A percentile compares a stretch with the other conserved stretches of the same genome.
These are phyloP conservation scores for Leucoraja ocellata DNA, from an alignment of 2,797 vertebrate species.

Conservation along the genomic window DNA sequence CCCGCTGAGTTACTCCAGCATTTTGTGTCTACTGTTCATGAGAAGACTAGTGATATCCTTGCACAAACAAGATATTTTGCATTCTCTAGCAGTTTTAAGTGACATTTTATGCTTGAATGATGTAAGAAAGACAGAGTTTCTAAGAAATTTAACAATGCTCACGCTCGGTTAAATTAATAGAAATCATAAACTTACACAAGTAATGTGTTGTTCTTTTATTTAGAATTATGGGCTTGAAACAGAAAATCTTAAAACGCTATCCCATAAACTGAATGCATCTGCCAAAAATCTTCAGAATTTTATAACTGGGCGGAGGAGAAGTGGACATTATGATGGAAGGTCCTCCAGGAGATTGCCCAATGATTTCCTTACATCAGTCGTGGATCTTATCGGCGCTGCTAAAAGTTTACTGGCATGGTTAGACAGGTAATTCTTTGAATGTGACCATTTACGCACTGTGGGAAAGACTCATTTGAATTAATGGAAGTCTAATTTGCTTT, in stretches of 20 bases:
- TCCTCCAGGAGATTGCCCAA: slow-evolving; percentile 86
- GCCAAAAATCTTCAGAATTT: slow-evolving; percentile 98
- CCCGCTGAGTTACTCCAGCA: too few relatives aligned
- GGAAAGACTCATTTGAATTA: neutral
- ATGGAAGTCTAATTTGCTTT: neutral
- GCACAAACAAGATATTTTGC: neutral
- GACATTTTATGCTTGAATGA: neutral
- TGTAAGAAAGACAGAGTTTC: neutral
- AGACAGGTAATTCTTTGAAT: slow-evolving; percentile 76
- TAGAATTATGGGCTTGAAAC: slow-evolving; percentile 97
- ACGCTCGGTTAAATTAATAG: neutral
- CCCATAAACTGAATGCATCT: slow-evolving; percentile 90
- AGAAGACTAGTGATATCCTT: neutral
- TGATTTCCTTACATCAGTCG: slow-evolving; percentile 93
- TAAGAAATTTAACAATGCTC: neutral
- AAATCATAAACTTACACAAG: neutral
- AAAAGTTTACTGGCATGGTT: slow-evolving; percentile 95
- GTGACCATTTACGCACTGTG: neutral
- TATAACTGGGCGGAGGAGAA: slow-evolving; percentile 87
- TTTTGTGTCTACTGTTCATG: too few relatives aligned
- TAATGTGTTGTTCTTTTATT: slow-evolving; percentile 44
- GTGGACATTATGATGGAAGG: slow-evolving; percentile 89
- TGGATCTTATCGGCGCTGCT: slow-evolving; percentile 93
- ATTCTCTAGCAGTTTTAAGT: neutral
- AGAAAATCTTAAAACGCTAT: slow-evolving; percentile 91